phyloP scores from a whole-genome alignment of 1,140 invertebrate genomes.

The Tetramorium simillimum region DNA sequence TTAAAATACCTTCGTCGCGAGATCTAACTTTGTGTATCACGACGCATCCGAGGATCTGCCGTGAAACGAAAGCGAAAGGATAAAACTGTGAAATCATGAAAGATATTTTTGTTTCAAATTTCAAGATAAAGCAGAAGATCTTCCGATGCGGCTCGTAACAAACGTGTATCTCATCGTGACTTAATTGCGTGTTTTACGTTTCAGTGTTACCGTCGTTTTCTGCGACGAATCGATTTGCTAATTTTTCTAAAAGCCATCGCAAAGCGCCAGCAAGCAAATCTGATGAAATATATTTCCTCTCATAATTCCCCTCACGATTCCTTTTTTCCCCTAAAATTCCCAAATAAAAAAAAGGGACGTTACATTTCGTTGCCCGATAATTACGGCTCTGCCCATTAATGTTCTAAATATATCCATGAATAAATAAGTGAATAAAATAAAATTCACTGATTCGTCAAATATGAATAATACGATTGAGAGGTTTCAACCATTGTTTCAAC shows the following conservation, averaged over 20 bases:
- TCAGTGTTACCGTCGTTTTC: slow-evolving; percentile 71
- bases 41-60: slow-evolving; percentile 57
- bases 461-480: neutral
- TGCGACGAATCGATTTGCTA: slow-evolving; percentile 49
- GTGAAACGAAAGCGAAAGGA: slow-evolving; percentile 5
- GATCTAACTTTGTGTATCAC: slow-evolving; percentile 62
- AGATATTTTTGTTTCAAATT: slow-evolving; percentile 19
- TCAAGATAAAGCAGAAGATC: neutral
- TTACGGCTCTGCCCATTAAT: neutral
- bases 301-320: neutral
- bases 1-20: slow-evolving; percentile 60
- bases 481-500: neutral
- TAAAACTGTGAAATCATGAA: neutral
- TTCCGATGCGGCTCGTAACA: slow-evolving; percentile 59
- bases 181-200: slow-evolving; percentile 79
- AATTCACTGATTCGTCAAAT: neutral
- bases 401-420: neutral
- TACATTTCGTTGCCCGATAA: neutral
- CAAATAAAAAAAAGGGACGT: neutral
- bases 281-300: slow-evolving; percentile 13
- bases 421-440: neutral
- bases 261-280: slow-evolving; percentile 31
- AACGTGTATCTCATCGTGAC: slow-evolving; percentile 64
- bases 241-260: slow-evolving; percentile 39
- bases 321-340: neutral